These are phyloP conservation scores for Sander lucioperca DNA, from an alignment of 2,113 vertebrate genomes.

Conservation along the genomic window DNA sequence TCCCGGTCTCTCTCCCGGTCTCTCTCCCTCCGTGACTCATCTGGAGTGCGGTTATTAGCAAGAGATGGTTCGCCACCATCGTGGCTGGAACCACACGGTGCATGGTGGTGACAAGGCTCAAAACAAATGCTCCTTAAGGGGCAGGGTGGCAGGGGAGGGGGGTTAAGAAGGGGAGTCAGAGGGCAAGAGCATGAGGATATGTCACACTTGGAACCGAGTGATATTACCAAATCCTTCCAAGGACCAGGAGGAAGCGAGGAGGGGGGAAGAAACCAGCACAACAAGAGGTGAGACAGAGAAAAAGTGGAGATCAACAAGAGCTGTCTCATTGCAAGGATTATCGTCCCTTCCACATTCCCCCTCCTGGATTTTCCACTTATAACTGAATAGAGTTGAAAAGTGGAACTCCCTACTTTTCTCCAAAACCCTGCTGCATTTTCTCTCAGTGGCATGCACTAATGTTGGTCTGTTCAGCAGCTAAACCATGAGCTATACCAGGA, in stretches of 20 bases:
- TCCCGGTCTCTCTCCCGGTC: constrained; percentile 50
- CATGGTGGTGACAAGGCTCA: constrained; percentile 80
- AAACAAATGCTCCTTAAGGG: constrained; percentile 81
- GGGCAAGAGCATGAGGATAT: constrained; percentile 47
- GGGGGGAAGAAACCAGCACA: constrained; percentile 40
- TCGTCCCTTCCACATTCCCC: constrained; percentile 23
- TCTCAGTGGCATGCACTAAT: constrained; percentile 31
- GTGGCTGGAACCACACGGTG: constrained; percentile 78
- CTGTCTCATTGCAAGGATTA: constrained; percentile 37
- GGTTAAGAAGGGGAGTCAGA: constrained; percentile 24
- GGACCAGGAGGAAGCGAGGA: constrained; percentile 44
- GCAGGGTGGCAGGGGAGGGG: constrained; percentile 50
- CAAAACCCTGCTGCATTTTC: constrained; percentile 21
- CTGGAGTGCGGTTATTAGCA: constrained; percentile 79
- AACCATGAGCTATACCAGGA: constrained; percentile 33
- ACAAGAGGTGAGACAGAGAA: constrained; percentile 54
- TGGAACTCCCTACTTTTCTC: constrained; percentile 35
- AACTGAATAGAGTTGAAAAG: constrained; percentile 37
- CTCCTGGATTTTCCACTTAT: constrained; percentile 60
- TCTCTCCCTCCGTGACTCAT: constrained; percentile 68
- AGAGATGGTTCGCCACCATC: constrained; percentile 82
- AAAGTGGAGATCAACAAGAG: constrained; percentile 43
- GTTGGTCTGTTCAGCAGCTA: constrained; percentile 52
- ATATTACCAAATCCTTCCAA: constrained; percentile 81
- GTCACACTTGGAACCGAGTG: constrained; percentile 81